A percentile compares a stretch with the other conserved stretches of the same genome.
Conservation (phyloP, 2,797 vertebrate genomes). For the Spheniscus humboldti region DNA sequence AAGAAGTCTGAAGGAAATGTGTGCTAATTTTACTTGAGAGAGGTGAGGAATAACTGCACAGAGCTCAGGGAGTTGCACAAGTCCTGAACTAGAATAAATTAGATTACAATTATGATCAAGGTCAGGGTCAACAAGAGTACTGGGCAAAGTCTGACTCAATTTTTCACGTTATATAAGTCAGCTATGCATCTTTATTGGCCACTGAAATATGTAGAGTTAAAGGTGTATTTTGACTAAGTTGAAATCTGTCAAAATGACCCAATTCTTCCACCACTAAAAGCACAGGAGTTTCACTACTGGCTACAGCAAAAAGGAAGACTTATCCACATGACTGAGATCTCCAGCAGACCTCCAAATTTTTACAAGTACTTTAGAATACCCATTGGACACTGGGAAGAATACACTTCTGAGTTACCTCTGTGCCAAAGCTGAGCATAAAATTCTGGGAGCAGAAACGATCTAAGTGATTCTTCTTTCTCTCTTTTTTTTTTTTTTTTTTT, state of each 20-base stretch:
- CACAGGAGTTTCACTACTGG: background rate
- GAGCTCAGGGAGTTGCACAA: background rate
- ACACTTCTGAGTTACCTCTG: background rate
- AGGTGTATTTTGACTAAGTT: background rate
- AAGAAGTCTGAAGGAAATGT: background rate
- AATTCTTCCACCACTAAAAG: background rate
- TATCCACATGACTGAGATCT: background rate
- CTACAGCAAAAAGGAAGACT: background rate
- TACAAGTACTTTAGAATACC: background rate
- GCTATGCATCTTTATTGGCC: background rate
- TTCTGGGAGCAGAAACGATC: background rate
- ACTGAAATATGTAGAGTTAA: background rate
- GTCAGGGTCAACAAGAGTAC: background rate
- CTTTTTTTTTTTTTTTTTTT: background rate
- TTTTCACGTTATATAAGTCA: background rate
- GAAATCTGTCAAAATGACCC: background rate
- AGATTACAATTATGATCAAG: background rate
- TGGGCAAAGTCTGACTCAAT: background rate
- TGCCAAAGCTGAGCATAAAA: background rate
- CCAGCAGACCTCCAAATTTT: background rate
- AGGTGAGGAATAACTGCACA: background rate
- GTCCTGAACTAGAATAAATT: background rate
- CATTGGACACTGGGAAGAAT: background rate
- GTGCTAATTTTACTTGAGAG: background rate
- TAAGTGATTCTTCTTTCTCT: background rate